Evolutionary conservation across 2,113 vertebrate genomes (phyloP).

Genomic region (Lichenostomus cassidix): DNA sequence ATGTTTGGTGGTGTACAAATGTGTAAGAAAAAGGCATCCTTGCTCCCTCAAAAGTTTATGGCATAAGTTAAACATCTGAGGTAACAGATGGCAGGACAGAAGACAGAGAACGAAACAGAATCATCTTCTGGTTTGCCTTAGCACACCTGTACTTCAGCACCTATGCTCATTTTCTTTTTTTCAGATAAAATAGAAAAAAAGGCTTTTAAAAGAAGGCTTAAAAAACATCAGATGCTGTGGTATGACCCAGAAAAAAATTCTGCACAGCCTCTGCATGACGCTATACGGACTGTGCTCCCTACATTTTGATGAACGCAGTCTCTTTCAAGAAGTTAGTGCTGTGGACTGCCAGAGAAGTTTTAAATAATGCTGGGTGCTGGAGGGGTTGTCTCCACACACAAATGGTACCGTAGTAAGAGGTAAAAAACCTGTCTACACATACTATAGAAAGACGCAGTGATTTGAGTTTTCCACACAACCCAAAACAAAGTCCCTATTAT

Average conservation of each 20-base stretch:
- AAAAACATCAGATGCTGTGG: neutral
- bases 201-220: neutral
- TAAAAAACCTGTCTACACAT: neutral
- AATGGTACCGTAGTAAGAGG: neutral
- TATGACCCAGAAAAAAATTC: neutral
- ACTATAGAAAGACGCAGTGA: neutral
- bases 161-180: neutral
- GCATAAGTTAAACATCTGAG: neutral
- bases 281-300: neutral
- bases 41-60: neutral
- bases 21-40: neutral
- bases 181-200: neutral
- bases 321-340: neutral
- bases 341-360: neutral
- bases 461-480: neutral
- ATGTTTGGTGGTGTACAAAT: neutral
- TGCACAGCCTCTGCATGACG: neutral
- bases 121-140: neutral
- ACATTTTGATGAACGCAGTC: neutral
- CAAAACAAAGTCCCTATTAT: neutral
- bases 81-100: neutral
- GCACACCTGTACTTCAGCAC: neutral
- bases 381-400: neutral
- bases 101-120: neutral
- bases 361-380: neutral